These are phyloP conservation scores for Coenobita brevimanus DNA, from an alignment of 1,140 invertebrate genomes.

Conservation along the genomic window DNA sequence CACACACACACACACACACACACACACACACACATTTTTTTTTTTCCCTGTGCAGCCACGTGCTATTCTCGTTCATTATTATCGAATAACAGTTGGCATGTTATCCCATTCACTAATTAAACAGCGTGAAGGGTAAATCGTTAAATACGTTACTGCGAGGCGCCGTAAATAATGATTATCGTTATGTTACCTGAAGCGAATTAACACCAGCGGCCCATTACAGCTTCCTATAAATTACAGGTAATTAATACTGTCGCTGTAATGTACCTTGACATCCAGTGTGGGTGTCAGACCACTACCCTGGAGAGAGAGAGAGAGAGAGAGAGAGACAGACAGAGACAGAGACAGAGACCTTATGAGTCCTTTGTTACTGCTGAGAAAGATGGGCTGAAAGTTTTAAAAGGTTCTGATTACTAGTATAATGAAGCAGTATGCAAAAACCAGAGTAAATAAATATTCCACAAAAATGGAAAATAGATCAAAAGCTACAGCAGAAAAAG, in stretches of 20 bases:
- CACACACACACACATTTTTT: not conserved
- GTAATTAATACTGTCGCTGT: constrained; percentile 44
- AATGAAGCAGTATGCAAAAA: too few relatives aligned
- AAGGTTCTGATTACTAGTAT: too few relatives aligned
- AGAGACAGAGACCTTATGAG: too few relatives aligned
- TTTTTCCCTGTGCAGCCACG: not conserved
- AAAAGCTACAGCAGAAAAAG: too few relatives aligned
- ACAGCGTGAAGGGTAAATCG: constrained; percentile 34
- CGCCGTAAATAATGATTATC: constrained; percentile 45
- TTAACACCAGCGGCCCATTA: constrained; percentile 33
- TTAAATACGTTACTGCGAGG: constrained; percentile 35
- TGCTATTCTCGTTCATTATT: not conserved
- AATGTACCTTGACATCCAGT: not conserved
- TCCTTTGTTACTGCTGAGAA: too few relatives aligned
- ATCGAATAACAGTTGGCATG: constrained; percentile 4
- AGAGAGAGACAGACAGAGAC: too few relatives aligned
- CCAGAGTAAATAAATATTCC: too few relatives aligned
- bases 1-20: too few relatives aligned
- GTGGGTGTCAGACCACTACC: not conserved
- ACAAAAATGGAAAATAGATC: too few relatives aligned
- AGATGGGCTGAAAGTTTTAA: too few relatives aligned
- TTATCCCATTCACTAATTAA: constrained; percentile 45
- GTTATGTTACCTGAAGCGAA: constrained; percentile 38
- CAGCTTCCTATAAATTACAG: constrained; percentile 41
- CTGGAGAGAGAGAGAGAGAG: too few relatives aligned